These are phyloP conservation scores for Parnassius orleans DNA, from an alignment of 2,888 invertebrate species.

Conservation along the genomic window DNA sequence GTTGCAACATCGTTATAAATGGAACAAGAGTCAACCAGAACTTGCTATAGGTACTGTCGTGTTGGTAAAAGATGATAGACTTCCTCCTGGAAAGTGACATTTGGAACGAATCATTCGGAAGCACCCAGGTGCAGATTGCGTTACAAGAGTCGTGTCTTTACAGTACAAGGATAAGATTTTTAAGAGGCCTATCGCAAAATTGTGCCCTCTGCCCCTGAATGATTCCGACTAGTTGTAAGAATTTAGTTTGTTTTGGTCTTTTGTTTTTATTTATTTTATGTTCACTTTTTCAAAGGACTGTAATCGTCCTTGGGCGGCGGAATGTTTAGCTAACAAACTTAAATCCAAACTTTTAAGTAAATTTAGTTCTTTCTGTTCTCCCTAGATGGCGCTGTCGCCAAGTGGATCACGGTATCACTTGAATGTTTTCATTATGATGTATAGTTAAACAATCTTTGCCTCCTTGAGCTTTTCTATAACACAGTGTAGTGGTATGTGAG, in stretches of 20 bases:
- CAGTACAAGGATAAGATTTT: constrained; percentile 8
- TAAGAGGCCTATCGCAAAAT: constrained; percentile 13
- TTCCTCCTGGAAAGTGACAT: constrained; percentile 10
- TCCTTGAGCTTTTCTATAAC: too few species aligned
- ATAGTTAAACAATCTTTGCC: too few species aligned
- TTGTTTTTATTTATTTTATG: not conserved
- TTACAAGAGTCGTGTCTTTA: constrained; percentile 3
- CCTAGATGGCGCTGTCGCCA: too few species aligned
- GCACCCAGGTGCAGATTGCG: constrained; percentile 15
- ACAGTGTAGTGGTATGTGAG: too few species aligned
- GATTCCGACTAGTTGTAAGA: not conserved
- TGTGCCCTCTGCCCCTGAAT: constrained; percentile 19
- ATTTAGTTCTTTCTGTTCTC: too few species aligned
- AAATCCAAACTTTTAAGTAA: too few species aligned
- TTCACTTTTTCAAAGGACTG: not conserved
- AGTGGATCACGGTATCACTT: too few species aligned
- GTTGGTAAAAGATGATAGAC: not conserved
- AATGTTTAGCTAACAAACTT: not conserved
- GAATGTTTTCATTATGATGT: too few species aligned
- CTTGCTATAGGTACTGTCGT: too few species aligned
- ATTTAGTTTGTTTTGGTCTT: not conserved
- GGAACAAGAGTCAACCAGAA: too few species aligned
- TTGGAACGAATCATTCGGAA: not conserved
- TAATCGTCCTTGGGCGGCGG: not conserved
- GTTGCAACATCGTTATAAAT: too few species aligned